Conservation (phyloP, 2,113 vertebrate species). For the Poecilia latipinna region DNA sequence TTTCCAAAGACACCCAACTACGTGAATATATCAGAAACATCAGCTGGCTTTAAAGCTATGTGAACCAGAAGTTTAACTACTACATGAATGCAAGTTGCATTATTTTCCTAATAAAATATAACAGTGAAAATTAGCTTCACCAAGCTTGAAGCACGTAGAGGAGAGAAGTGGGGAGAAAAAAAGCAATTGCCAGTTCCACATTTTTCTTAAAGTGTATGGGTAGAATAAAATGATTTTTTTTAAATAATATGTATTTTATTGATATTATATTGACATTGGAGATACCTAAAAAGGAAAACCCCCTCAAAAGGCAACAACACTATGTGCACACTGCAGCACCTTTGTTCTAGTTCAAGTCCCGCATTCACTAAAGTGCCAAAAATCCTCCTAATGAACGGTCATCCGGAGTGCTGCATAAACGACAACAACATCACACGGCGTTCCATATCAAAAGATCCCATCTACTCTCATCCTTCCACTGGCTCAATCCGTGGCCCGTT, state of each 20-base stretch:
- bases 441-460: conserved; percentile 69
- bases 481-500: conserved; percentile 60
- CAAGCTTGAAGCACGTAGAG: conserved; percentile 56
- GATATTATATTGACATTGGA: neutral
- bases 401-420: conserved; percentile 55
- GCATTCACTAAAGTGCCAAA: conserved; percentile 53
- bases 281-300: conserved; percentile 6
- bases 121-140: conserved; percentile 57
- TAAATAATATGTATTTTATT: conserved; percentile 33
- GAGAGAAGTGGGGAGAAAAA: conserved; percentile 37
- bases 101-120: conserved; percentile 65
- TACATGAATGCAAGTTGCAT: conserved; percentile 59
- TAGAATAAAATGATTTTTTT: conserved; percentile 26
- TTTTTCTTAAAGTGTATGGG: neutral
- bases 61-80: conserved; percentile 50
- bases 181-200: conserved; percentile 22
- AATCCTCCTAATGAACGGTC: conserved; percentile 65
- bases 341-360: conserved; percentile 54
- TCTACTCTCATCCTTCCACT: conserved; percentile 43
- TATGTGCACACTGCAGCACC: conserved; percentile 21
- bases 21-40: conserved; percentile 59
- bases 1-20: conserved; percentile 49
- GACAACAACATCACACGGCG: conserved; percentile 67
- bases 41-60: conserved; percentile 44
- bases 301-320: neutral